phyloP scores from a whole-genome alignment of 2,888 invertebrate species.

The Microplitis deprimator region DNA sequence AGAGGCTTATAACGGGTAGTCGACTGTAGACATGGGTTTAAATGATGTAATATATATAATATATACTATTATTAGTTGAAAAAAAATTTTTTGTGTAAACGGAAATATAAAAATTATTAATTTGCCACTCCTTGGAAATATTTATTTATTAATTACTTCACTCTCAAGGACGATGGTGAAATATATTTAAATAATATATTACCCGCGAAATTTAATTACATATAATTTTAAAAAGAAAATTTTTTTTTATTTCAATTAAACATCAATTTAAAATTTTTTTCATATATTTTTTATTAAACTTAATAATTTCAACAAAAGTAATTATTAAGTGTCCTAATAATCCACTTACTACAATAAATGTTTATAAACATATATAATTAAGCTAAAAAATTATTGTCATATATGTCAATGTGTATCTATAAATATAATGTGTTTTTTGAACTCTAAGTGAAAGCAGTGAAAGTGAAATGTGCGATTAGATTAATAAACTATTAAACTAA shows the following conservation, averaged over 20 bases:
- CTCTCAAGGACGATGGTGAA: background rate
- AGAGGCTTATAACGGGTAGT: too few relatives aligned
- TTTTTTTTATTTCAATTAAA: background rate
- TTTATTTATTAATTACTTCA: background rate
- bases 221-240: background rate
- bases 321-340: too few relatives aligned
- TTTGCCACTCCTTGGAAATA: background rate
- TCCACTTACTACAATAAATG: background rate
- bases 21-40: background rate
- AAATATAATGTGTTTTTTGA: background rate
- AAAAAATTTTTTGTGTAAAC: background rate
- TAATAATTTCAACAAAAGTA: too few relatives aligned
- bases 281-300: too few relatives aligned
- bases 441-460: constrained; percentile 24
- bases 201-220: background rate
- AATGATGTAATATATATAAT: background rate
- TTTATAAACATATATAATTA: background rate
- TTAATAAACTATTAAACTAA: background rate
- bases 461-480: constrained; percentile 18
- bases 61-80: background rate
- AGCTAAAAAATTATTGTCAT: background rate
- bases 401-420: constrained; percentile 6
- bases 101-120: background rate
- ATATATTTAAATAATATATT: background rate
- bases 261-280: background rate